Evolutionary conservation across 2,113 vertebrate species (phyloP).

Genomic region (Antechinus flavipes): DNA sequence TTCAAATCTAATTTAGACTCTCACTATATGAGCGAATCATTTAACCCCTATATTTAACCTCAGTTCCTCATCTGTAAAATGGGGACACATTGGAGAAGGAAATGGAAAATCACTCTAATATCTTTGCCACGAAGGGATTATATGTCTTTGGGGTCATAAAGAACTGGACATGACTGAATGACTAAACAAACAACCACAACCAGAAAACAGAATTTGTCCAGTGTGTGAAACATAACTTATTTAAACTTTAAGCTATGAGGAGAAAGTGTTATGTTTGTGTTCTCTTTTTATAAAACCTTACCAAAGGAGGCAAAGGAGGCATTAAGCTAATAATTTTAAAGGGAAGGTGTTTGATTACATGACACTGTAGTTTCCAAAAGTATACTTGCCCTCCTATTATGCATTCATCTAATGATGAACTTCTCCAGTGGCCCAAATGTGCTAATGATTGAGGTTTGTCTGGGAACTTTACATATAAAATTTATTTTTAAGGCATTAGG

Average conservation of each 20-base stretch:
- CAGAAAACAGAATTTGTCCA: not conserved
- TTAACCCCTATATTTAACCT: not conserved
- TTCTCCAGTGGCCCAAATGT: conserved; percentile 8
- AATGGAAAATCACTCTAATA: not conserved
- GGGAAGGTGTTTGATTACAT: not conserved
- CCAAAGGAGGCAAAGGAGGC: not conserved
- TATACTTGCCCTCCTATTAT: conserved; percentile 27
- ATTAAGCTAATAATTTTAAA: not conserved
- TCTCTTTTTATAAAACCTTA: not conserved
- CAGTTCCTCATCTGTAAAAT: not conserved
- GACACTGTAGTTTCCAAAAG: not conserved
- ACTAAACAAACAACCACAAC: not conserved
- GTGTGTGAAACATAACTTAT: not conserved
- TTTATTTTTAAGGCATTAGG: conserved; percentile 27
- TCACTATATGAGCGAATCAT: not conserved
- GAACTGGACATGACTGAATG: not conserved
- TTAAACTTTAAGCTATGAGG: not conserved
- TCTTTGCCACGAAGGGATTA: not conserved
- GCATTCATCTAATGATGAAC: conserved; percentile 2
- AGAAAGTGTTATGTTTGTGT: not conserved
- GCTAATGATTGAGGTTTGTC: conserved; percentile 25
- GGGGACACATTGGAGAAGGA: not conserved
- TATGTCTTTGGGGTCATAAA: not conserved
- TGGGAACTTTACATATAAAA: not conserved
- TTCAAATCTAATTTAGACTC: not conserved